These are phyloP conservation scores for Tortrix viridana DNA, from an alignment of 2,888 invertebrate genomes.

Conservation along the genomic window DNA sequence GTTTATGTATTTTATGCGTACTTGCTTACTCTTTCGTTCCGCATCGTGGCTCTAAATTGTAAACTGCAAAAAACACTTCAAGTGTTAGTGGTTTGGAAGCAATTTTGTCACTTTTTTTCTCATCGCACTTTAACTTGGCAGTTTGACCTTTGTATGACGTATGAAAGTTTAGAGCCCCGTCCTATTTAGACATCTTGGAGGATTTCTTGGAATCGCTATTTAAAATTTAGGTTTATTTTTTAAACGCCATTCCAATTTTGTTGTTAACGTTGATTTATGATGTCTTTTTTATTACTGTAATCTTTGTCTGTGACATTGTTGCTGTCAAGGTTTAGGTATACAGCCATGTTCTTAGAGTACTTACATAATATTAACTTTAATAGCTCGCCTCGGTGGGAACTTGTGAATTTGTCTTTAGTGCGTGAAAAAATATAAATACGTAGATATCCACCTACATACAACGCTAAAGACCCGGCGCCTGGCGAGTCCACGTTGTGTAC, in stretches of 20 bases:
- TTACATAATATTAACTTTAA: too few species aligned
- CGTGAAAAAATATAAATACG: too few species aligned
- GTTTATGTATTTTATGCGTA: neutral
- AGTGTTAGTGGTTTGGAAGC: neutral
- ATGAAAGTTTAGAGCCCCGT: conserved; percentile 9
- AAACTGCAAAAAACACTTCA: conserved; percentile 9
- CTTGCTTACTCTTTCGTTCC: neutral
- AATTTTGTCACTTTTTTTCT: conserved; percentile 9
- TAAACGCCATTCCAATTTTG: conserved; percentile 8
- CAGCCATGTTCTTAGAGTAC: too few species aligned
- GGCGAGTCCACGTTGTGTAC: too few species aligned
- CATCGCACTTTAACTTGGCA: conserved; percentile 9
- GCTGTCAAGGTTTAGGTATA: too few species aligned
- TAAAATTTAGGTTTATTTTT: neutral
- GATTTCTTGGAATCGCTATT: conserved; percentile 18
- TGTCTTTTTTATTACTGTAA: too few species aligned
- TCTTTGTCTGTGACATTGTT: too few species aligned
- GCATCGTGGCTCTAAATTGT: conserved; percentile 3
- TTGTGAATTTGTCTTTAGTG: too few species aligned
- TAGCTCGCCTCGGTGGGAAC: too few species aligned
- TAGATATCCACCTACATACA: too few species aligned
- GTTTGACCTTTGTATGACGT: conserved; percentile 15
- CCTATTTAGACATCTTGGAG: conserved; percentile 9
- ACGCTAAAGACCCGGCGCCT: too few species aligned
- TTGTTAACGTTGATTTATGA: neutral